Conservation (phyloP, 2,888 invertebrate genomes). For the Apoderus coryli region DNA sequence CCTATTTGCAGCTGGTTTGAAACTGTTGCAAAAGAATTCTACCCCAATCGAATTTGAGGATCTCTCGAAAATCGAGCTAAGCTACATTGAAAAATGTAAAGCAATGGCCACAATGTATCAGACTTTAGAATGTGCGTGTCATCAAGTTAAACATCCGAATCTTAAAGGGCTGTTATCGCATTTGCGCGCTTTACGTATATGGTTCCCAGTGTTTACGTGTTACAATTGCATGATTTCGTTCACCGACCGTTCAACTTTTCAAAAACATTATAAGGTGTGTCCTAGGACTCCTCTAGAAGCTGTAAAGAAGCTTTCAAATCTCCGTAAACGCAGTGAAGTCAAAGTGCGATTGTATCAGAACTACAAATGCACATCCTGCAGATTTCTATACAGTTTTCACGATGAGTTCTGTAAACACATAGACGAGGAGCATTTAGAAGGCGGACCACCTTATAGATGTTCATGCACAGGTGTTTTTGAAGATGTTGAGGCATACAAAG, state of each 20-base stretch:
- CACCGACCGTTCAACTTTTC: constrained; percentile 28
- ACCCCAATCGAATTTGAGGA: constrained; percentile 21
- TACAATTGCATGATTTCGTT: constrained; percentile 47
- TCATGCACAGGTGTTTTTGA: constrained; percentile 24
- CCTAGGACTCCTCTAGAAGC: constrained; percentile 23
- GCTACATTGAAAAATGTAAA: constrained; percentile 29
- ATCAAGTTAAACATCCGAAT: constrained; percentile 25
- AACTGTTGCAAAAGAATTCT: constrained; percentile 24
- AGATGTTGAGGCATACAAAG: constrained; percentile 26
- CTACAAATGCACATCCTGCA: constrained; percentile 28
- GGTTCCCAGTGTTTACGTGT: constrained; percentile 46
- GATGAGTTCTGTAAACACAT: constrained; percentile 29
- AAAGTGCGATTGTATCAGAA: constrained; percentile 30
- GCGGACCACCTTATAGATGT: constrained; percentile 22
- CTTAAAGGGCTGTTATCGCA: constrained; percentile 27
- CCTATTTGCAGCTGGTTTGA: constrained; percentile 28
- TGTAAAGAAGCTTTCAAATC: constrained; percentile 24
- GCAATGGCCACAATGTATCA: constrained; percentile 28
- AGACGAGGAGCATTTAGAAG: constrained; percentile 25
- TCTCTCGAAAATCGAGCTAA: constrained; percentile 27
- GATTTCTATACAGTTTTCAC: constrained; percentile 27
- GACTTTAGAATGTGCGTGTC: constrained; percentile 27
- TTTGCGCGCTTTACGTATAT: constrained; percentile 26
- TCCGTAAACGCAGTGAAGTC: constrained; percentile 25
- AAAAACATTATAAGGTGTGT: constrained; percentile 25